Evolutionary conservation across 2,888 invertebrate genomes (phyloP).

Genomic region (Leptinotarsa haldemani): DNA sequence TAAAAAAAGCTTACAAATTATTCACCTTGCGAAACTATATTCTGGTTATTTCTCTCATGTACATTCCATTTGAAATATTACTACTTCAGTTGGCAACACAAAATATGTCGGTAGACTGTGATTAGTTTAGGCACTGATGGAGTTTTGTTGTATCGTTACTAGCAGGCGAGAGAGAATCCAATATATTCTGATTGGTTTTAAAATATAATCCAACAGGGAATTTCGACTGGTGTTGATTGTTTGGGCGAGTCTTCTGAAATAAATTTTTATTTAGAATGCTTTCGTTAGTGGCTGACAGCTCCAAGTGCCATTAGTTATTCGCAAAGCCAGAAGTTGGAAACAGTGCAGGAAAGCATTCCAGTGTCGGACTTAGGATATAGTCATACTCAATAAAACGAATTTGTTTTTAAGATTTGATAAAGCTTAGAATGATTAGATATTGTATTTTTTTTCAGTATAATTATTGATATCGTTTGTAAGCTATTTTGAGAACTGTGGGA

Average conservation of each 20-base stretch:
- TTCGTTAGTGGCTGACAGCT: constrained; percentile 21
- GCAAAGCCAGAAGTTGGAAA: background rate
- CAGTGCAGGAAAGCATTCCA: no score
- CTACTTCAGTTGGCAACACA: background rate
- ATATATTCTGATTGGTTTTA: constrained; percentile 41
- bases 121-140: constrained; percentile 55
- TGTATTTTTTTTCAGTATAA: no score
- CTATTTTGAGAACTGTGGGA: no score
- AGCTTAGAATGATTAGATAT: no score
- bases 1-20: no score
- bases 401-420: no score
- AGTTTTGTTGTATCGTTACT: constrained; percentile 52
- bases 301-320: constrained; percentile 14
- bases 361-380: no score
- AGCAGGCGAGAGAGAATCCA: constrained; percentile 29
- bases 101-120: constrained; percentile 45
- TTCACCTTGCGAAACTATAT: no score
- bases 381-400: no score
- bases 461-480: no score
- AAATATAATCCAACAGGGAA: constrained; percentile 33
- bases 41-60: no score
- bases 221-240: constrained; percentile 21
- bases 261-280: constrained; percentile 13
- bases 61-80: background rate
- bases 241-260: constrained; percentile 10